Conservation (phyloP, 2,888 invertebrate genomes). For the Folsomia manolachei region DNA sequence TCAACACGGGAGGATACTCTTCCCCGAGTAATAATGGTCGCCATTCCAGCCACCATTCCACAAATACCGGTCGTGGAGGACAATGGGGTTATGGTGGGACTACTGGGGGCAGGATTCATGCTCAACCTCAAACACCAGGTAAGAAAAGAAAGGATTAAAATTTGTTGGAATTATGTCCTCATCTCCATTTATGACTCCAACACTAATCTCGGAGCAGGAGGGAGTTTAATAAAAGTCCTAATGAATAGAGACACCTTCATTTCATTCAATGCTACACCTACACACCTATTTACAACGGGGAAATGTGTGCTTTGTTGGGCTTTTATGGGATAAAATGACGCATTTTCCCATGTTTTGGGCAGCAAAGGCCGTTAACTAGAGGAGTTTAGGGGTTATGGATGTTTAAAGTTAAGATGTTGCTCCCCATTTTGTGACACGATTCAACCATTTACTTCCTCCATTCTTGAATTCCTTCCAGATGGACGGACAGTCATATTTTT, state of each 20-base stretch:
- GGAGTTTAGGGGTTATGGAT: not conserved
- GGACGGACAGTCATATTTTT: not conserved
- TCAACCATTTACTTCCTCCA: not conserved
- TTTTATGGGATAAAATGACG: not conserved
- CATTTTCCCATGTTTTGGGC: too few relatives aligned
- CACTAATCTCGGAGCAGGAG: not conserved
- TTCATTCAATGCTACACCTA: too few relatives aligned
- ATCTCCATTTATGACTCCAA: not conserved
- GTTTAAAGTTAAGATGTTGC: not conserved
- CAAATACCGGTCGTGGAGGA: too few relatives aligned
- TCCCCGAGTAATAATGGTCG: constrained; percentile 16
- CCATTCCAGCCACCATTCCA: constrained; percentile 18
- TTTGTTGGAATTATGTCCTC: not conserved
- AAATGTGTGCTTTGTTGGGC: not conserved
- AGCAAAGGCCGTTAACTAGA: too few relatives aligned
- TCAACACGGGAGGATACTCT: not conserved
- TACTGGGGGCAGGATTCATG: constrained; percentile 26
- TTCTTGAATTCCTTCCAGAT: not conserved
- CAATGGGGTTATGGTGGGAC: constrained; percentile 7
- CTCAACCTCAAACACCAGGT: constrained; percentile 49
- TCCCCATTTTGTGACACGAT: not conserved
- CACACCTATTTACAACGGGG: not conserved
- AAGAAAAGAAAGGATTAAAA: not conserved
- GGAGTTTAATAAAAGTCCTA: not conserved
- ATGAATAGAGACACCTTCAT: not conserved